Conservation (phyloP, 2,797 vertebrate genomes). For the Bryconaethiops microstoma region DNA sequence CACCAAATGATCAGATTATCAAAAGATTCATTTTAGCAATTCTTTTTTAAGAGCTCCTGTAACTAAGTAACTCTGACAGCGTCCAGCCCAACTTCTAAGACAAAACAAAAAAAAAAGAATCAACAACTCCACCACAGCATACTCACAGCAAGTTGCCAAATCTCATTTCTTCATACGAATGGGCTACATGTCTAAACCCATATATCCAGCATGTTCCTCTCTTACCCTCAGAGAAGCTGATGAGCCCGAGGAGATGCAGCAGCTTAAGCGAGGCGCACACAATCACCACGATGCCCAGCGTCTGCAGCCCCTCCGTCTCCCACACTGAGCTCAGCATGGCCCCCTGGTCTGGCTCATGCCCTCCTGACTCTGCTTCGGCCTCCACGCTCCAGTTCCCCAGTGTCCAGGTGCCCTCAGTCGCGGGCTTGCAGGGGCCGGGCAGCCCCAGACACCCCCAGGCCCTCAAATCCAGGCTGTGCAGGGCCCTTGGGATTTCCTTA, state of each 20-base stretch:
- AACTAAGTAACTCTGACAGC: too few relatives aligned
- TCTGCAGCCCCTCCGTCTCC: constrained; percentile 98
- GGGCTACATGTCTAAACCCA: background rate
- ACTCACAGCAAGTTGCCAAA: too few relatives aligned
- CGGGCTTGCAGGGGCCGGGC: constrained; percentile 65
- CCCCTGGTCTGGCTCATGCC: constrained; percentile 74
- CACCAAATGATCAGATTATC: too few relatives aligned
- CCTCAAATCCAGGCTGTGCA: constrained; percentile 70
- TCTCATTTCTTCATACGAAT: background rate
- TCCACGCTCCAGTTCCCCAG: constrained; percentile 76
- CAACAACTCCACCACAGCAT: background rate
- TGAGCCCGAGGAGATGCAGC: constrained; percentile 97
- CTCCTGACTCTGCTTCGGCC: constrained; percentile 62
- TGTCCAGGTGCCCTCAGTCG: constrained; percentile 68
- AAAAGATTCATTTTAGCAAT: too few relatives aligned
- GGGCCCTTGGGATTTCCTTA: background rate
- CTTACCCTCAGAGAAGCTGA: constrained; percentile 99
- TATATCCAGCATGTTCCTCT: background rate
- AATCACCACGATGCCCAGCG: constrained; percentile 97
- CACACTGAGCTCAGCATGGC: constrained; percentile 92
- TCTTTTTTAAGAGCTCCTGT: too few relatives aligned
- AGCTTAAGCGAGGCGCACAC: constrained; percentile 97
- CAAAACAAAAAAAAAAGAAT: too few relatives aligned
- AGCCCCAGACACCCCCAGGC: constrained; percentile 70
- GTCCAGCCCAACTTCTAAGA: too few relatives aligned